Evolutionary conservation across 2,113 vertebrate species (phyloP).

Genomic region (Brachionichthys hirsutus): DNA sequence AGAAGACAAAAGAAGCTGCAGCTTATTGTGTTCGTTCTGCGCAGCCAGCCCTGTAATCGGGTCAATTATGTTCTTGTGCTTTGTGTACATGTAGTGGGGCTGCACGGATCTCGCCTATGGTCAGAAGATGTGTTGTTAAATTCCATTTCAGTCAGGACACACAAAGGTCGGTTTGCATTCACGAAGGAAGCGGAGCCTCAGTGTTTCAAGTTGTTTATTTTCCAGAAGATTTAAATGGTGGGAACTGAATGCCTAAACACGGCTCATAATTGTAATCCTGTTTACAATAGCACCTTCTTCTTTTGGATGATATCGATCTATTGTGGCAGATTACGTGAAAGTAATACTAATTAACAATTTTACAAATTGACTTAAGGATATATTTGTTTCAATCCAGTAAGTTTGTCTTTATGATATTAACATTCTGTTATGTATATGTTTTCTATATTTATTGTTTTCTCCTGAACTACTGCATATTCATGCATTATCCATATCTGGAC

Average conservation of each 20-base stretch:
- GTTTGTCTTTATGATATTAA: no score
- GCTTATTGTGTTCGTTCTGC: conserved; percentile 36
- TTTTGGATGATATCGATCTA: no score
- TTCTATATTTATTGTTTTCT: no score
- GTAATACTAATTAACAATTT: no score
- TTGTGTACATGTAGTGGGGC: conserved; percentile 8
- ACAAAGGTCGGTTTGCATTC: conserved; percentile 10
- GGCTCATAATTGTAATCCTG: conserved; percentile 2
- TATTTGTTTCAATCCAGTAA: neutral
- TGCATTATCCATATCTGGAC: no score
- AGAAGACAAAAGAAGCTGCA: conserved; percentile 38
- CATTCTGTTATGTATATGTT: no score
- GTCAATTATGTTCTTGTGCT: conserved; percentile 26
- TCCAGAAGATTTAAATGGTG: neutral
- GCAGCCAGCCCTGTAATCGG: conserved; percentile 22
- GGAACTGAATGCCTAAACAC: neutral
- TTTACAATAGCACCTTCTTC: neutral
- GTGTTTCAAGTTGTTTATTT: conserved; percentile 9
- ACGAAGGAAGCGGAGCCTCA: neutral
- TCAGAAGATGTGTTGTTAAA: neutral
- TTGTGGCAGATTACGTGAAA: no score
- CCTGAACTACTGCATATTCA: neutral
- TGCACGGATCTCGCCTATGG: neutral
- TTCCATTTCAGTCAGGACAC: neutral
- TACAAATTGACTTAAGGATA: neutral